These are phyloP conservation scores for Hyposmocoma kahamanoa DNA, from an alignment of 1,140 invertebrate genomes.

Conservation along the genomic window DNA sequence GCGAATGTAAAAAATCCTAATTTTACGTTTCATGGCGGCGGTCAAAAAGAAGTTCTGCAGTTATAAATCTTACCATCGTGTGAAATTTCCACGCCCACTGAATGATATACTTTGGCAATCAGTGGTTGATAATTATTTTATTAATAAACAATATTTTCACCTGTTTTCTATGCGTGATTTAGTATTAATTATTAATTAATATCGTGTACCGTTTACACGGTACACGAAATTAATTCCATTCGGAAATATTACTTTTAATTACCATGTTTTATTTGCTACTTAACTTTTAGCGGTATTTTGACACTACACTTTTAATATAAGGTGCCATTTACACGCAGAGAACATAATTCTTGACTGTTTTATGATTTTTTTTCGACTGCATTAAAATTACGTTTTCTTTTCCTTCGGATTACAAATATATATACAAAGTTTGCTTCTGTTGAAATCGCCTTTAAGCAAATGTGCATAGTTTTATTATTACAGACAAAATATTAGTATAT, in stretches of 20 bases:
- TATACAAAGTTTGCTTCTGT: too few relatives aligned
- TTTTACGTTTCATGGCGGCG: neutral
- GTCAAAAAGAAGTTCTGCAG: neutral
- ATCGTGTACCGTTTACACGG: too few relatives aligned
- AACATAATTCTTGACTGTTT: too few relatives aligned
- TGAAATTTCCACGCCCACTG: constrained; percentile 38
- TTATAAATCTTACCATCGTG: constrained; percentile 41
- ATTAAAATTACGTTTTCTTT: too few relatives aligned
- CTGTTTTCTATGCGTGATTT: constrained; percentile 36
- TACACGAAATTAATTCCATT: constrained; percentile 19
- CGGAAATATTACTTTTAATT: constrained; percentile 8
- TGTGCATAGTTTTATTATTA: too few relatives aligned
- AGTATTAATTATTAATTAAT: constrained; percentile 40
- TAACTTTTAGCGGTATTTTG: neutral
- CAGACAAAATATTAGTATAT: too few relatives aligned
- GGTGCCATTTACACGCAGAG: too few relatives aligned
- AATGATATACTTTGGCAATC: constrained; percentile 34
- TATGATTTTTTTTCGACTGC: too few relatives aligned
- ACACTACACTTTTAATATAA: neutral
- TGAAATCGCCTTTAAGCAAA: too few relatives aligned
- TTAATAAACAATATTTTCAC: constrained; percentile 43
- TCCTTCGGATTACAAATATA: too few relatives aligned
- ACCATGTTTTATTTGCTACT: too few relatives aligned
- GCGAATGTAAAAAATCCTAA: neutral
- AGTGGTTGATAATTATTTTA: constrained; percentile 49